phyloP scores from a whole-genome alignment of 2,888 invertebrate genomes.

The Habrosyne pyritoides region DNA sequence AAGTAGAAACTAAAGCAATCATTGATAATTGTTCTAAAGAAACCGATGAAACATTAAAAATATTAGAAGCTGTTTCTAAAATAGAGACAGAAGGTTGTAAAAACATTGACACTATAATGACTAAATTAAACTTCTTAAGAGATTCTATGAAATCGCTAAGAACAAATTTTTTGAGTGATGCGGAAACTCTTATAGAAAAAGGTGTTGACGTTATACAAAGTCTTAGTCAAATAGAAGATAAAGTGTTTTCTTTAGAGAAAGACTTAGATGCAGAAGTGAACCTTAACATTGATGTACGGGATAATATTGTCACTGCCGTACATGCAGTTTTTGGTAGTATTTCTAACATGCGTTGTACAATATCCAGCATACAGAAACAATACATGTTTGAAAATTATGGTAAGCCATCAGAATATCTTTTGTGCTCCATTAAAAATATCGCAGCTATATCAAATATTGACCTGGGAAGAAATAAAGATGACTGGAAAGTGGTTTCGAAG shows the following conservation, averaged over 20 bases:
- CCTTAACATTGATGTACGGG: slow-evolving; percentile 50
- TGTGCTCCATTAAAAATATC: slow-evolving; percentile 63
- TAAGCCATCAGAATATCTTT: slow-evolving; percentile 62
- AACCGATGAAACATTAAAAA: slow-evolving; percentile 55
- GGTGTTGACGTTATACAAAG: slow-evolving; percentile 67
- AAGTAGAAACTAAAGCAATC: slow-evolving; percentile 35
- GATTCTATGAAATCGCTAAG: slow-evolving; percentile 57
- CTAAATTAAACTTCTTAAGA: slow-evolving; percentile 48
- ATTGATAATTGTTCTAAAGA: slow-evolving; percentile 56
- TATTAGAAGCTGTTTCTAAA: slow-evolving; percentile 71
- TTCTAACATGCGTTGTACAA: slow-evolving; percentile 80
- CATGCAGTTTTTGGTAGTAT: slow-evolving; percentile 80
- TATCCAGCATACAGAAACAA: slow-evolving; percentile 71
- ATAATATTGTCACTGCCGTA: slow-evolving; percentile 71
- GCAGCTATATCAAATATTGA: slow-evolving; percentile 31
- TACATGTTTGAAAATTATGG: slow-evolving; percentile 75
- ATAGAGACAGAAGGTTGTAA: slow-evolving; percentile 48
- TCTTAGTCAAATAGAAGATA: slow-evolving; percentile 73
- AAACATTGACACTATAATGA: slow-evolving; percentile 41
- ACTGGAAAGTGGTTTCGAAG: slow-evolving; percentile 59
- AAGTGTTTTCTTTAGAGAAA: slow-evolving; percentile 66
- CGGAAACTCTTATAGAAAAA: slow-evolving; percentile 66
- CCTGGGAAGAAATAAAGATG: slow-evolving; percentile 30
- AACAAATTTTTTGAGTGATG: slow-evolving; percentile 48
- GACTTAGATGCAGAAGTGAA: slow-evolving; percentile 45